Conservation (phyloP, 1,140 invertebrate species). For the Panagrolaimus sp. region DNA sequence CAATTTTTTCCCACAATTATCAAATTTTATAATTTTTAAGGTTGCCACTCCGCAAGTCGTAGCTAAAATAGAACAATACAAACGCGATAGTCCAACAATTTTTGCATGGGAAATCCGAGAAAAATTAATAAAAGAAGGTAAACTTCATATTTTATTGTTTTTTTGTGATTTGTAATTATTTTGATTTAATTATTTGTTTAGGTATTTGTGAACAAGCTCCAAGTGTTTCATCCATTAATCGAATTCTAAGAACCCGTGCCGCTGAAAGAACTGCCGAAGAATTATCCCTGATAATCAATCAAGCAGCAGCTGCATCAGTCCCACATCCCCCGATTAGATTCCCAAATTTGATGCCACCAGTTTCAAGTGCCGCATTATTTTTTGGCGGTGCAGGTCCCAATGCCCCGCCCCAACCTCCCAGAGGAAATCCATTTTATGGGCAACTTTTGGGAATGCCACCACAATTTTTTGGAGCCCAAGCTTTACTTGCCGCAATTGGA, state of each 20-base stretch:
- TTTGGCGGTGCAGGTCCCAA: neutral
- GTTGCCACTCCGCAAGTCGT: conserved; percentile 63
- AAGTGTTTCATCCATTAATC: conserved; percentile 58
- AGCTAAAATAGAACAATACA: conserved; percentile 64
- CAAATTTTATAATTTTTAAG: conserved; percentile 61
- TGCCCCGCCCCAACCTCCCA: neutral
- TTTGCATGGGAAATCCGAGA: conserved; percentile 66
- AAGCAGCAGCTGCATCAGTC: conserved; percentile 28
- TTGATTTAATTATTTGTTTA: conserved; percentile 28
- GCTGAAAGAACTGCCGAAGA: conserved; percentile 59
- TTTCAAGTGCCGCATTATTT: neutral
- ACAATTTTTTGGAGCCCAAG: conserved; percentile 7
- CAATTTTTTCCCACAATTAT: conserved; percentile 1
- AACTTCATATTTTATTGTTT: conserved; percentile 19
- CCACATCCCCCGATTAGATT: neutral
- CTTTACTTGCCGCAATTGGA: conserved; percentile 6
- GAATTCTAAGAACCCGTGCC: conserved; percentile 55
- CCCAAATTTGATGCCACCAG: neutral
- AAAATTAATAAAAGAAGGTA: conserved; percentile 62
- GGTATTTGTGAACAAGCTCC: conserved; percentile 57
- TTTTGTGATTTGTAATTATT: conserved; percentile 27
- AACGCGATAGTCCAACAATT: conserved; percentile 64
- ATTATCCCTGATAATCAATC: conserved; percentile 46
- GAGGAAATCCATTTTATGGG: conserved; percentile 18
- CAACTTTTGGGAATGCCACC: neutral